Evolutionary conservation across 2,113 vertebrate genomes (phyloP), one percentile per base, ranked within the genome.

Genomic region (Sinocyclocheilus rhinocerous): DNA sequence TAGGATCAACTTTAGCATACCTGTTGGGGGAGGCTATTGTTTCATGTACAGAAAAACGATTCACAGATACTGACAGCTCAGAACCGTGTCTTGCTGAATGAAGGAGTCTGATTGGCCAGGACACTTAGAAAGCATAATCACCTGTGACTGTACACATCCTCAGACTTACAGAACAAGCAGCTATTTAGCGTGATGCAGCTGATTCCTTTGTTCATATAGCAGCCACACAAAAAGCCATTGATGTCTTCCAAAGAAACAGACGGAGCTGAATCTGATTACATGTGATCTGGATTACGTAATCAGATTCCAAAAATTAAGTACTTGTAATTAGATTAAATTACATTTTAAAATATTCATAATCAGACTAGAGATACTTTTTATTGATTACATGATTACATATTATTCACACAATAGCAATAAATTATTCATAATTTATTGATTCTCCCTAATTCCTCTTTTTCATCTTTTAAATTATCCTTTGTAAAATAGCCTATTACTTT

Each of bases 171-270:
- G 86, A 70, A 61, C 57, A 72, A 76, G 33, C 42, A 72, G 72
- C 77, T 81, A 12, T 67, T 76, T 39, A 16, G 72, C 6, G 36
- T 20, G 36, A 33, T 24, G 85, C 85, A 90, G 75, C 73, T 69
- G 63, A 87, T 45, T 85, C 73, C 45, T 88, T 90, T 90, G 89
- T 90, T 92, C 90, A 88, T 84, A 84, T 69, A 75, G 50, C 81
- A 90, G 84, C 67, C 82, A 87, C 84, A 93, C 93, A 94, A 90
- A 90, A 87, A 89, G 88, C 89, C 90, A 93, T 92, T 95, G 92
- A 94, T 91, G 90, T 81, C 61, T 84, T 89, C 84, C 86, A 85
- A 76, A 67, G 39, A 48, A 67, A 50, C 39, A 86, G 81, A 81
- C 87, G 84, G 87, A 92, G 92, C 93, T 93, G 93, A 93, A 90